Percentiles rank a stretch among this genome's conserved stretches.
Conservation (phyloP, 1,140 invertebrate genomes). For the Whitmania pigra region DNA sequence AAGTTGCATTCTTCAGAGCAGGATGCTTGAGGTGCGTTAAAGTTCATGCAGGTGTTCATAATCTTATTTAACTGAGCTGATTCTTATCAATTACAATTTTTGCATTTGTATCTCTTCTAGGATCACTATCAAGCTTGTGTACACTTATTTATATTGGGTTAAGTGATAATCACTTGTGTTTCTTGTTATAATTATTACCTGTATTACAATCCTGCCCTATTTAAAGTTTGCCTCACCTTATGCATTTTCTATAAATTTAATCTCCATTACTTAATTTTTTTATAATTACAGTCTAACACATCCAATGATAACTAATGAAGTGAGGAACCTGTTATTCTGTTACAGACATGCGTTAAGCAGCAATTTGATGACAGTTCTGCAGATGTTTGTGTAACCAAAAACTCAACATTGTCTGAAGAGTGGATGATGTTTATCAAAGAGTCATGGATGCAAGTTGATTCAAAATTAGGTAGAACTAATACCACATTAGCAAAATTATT, state of each 20-base stretch:
- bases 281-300: constrained; percentile 15
- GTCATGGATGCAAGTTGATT: neutral
- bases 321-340: constrained; percentile 11
- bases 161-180: too few species aligned
- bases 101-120: too few species aligned
- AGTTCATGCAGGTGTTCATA: neutral
- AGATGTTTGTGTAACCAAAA: constrained; percentile 46
- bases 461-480: neutral
- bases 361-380: constrained; percentile 51
- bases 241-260: neutral
- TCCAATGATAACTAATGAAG: neutral
- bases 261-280: neutral
- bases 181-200: neutral
- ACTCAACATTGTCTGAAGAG: constrained; percentile 52
- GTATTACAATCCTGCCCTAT: neutral
- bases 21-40: neutral
- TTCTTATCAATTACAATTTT: too few species aligned
- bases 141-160: too few species aligned
- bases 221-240: neutral
- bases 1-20: constrained; percentile 1
- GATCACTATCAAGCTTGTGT: too few species aligned
- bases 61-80: too few species aligned
- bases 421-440: constrained; percentile 41
- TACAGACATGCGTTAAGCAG: constrained; percentile 50
- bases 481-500: neutral